These are phyloP conservation scores for Zosterops borbonicus DNA, from an alignment of 2,113 vertebrate genomes.

Conservation along the genomic window DNA sequence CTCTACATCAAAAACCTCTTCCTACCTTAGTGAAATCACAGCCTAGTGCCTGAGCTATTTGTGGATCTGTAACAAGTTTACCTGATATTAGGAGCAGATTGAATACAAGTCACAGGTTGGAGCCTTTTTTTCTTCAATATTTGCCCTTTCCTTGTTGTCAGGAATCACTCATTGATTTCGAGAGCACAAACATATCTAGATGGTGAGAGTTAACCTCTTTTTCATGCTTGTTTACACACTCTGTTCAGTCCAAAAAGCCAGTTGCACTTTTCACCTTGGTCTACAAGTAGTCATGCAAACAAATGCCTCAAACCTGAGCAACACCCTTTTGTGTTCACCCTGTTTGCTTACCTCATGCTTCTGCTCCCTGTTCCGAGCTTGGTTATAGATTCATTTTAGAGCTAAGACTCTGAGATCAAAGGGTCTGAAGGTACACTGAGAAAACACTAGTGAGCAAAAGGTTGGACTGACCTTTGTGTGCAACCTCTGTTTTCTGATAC, in stretches of 20 bases:
- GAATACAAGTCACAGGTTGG: constrained; percentile 37
- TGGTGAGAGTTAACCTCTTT: constrained; percentile 68
- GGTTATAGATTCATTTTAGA: constrained; percentile 53
- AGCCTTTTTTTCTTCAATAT: constrained; percentile 72
- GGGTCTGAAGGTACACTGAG: constrained; percentile 28
- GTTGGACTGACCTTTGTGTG: constrained; percentile 29
- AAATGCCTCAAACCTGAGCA: constrained; percentile 54
- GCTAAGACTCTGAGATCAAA: constrained; percentile 70
- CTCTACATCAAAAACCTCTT: constrained; percentile 48
- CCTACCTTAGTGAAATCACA: constrained; percentile 39
- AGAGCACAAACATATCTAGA: constrained; percentile 52
- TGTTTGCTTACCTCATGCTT: constrained; percentile 69
- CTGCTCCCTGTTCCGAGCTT: constrained; percentile 57
- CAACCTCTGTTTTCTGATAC: constrained; percentile 49
- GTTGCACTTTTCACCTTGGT: constrained; percentile 83
- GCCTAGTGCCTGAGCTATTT: constrained; percentile 49
- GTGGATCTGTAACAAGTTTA: constrained; percentile 66
- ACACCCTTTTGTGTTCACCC: constrained; percentile 16
- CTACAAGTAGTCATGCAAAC: constrained; percentile 68
- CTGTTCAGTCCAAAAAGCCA: constrained; percentile 63
- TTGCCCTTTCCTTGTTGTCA: constrained; percentile 73
- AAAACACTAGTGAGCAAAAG: constrained; percentile 34
- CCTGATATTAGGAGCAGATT: constrained; percentile 52
- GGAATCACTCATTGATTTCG: constrained; percentile 69
- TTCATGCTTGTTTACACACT: constrained; percentile 74